Conservation (phyloP, 2,113 vertebrate genomes). For the Tretioscincus oriximinensis region DNA sequence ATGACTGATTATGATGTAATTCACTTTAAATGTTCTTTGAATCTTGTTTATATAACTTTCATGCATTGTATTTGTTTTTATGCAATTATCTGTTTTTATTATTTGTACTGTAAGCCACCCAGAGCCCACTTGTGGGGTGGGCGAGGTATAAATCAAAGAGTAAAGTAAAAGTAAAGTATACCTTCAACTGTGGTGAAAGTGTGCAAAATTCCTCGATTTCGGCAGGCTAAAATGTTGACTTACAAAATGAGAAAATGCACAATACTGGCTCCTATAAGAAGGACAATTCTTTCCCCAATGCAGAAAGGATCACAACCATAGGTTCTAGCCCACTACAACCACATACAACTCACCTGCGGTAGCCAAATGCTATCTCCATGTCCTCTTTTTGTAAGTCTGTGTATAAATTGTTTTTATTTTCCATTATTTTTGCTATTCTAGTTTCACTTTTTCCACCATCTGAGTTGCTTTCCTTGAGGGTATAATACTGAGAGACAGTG, state of each 20-base stretch:
- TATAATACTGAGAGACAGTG: conserved; percentile 69
- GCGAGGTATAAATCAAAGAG: no score
- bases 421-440: neutral
- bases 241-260: neutral
- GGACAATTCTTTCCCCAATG: neutral
- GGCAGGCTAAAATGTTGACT: neutral
- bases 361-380: conserved; percentile 64
- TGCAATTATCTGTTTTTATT: no score
- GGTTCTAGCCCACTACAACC: neutral
- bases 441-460: conserved; percentile 47
- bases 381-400: conserved; percentile 57
- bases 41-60: no score
- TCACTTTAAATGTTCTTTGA: no score
- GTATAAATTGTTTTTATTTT: neutral
- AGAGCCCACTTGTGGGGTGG: no score
- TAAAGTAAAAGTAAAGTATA: no score
- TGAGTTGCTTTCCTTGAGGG: conserved; percentile 10
- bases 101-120: no score
- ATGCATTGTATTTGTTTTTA: no score
- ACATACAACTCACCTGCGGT: neutral
- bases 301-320: neutral
- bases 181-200: neutral
- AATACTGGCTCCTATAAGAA: neutral
- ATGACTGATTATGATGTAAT: no score
- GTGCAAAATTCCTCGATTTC: neutral